Evolutionary conservation across 1,140 invertebrate species (phyloP), one percentile per base, ranked within the genome.

Genomic region (Campoletis sonorensis): DNA sequence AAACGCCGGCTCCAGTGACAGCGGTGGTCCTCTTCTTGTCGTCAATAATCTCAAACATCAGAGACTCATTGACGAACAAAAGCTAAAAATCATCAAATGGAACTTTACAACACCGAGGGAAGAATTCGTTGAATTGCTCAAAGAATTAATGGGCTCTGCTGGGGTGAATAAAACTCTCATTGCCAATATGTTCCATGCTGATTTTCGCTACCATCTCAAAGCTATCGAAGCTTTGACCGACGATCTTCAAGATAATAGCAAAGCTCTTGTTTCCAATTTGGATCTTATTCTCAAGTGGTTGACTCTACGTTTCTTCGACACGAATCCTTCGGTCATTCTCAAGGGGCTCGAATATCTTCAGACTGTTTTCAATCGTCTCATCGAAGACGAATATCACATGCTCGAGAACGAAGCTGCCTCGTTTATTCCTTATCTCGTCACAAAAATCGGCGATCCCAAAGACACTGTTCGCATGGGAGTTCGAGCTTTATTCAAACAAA

Each of bases 261-360:
- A 95, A 87, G 96, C 97, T 7, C 93, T 98, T 26, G 94, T 98
- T 37, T 95, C 95, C 16, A 99, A 99, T 93, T 93, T 99, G 77
- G 99, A 99, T 93, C 92, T 99, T 58, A 96, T 99, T 80, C 93
- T 99, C 15, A 99, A 98, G 90, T 99, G 99, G 99, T 89, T 99
- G 81, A 99, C 98, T 0, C 90, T 99, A 18, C 93, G 98, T 83
- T 99, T 99, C 91, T 99, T 99, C 87, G 98, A 99, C 92, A 99
- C 98, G 13, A 99, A 99, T 93, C 98, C 98, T 23, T 98, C 98
- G 30, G 98, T 99, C 37, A 93, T 99, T 40, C 93, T 99, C 75
- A 98, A 98, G 94, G 97, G 97, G 67, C 92, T 99, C 72, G 98
- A 99, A 85, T 99, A 99, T 92, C 92, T 99, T 10, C 94, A 95